Evolutionary conservation across 2,797 vertebrate genomes (phyloP), one percentile per base, ranked within the genome.

Genomic region (Melanotaenia pygmaea): DNA sequence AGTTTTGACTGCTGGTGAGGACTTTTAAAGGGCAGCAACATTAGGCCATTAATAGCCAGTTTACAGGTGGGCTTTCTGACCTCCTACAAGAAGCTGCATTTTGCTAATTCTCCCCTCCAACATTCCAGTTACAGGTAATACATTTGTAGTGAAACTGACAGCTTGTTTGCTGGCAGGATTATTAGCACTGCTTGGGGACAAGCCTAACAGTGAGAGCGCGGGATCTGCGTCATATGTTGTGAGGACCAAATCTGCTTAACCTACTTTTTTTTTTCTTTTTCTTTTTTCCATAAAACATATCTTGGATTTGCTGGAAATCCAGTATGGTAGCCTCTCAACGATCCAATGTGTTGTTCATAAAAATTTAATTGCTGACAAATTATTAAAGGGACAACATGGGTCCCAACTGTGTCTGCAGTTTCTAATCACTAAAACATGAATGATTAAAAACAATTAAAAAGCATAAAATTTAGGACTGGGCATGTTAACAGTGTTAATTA

Each of bases 181-280:
- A 92, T 90, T 78, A 88, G 81, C 82, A 84, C 78, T 86, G 91
- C 87, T 90, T 88, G 76, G 89, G 88, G 86, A 90, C 86, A 74
- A 79, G 88, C 77, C 86, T 86, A 89, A 82, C 88, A 80, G 83
- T 74, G 75, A 86, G 67, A 34, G 72, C 86, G 77, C 58, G 71
- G 84, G 85, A 89, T 90, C 90, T 94, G 91, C 84, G 83, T 94
- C 93, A 93, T 91, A 91, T 89, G 87, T 92, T 91, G 88, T 91
- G 86, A 88, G 86, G 78, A 86, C 86, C 85, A 94, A 94, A 94
- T 93, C 93, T 94, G 88, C 92, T 95, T 94, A 93, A 91, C 92
- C 93, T 93, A 93, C 88, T 94, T 93, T 89, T 84, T 91, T 54
- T 51, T 20, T 85, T 91, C 40, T 54, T 26, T 28, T 56, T 53